Percentiles rank a stretch among this genome's conserved stretches.
These are phyloP conservation scores for Aporophyla lueneburgensis DNA, from an alignment of 2,888 invertebrate species.

Conservation along the genomic window DNA sequence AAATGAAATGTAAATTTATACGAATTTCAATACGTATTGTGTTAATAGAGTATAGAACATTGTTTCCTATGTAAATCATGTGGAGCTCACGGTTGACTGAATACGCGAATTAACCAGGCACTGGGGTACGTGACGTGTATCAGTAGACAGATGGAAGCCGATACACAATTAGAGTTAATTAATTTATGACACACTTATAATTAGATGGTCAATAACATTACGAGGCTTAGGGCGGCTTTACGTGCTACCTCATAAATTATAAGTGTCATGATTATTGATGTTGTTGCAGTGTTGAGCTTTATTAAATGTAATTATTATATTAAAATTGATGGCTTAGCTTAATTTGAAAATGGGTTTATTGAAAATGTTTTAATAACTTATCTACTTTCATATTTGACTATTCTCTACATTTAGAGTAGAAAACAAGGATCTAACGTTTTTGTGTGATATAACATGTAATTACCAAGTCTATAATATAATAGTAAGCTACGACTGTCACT, in stretches of 20 bases:
- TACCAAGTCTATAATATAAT: background rate
- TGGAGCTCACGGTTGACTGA: constrained; percentile 66
- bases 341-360: background rate
- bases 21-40: constrained; percentile 62
- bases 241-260: constrained; percentile 71
- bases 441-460: background rate
- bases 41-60: constrained; percentile 58
- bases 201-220: constrained; percentile 82
- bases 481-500: constrained; percentile 12
- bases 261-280: constrained; percentile 69
- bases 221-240: constrained; percentile 74
- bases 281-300: background rate
- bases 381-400: background rate
- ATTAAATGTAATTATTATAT: background rate
- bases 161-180: constrained; percentile 86
- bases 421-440: background rate
- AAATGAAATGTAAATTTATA: constrained; percentile 65
- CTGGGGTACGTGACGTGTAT: constrained; percentile 63
- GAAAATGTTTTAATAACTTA: background rate
- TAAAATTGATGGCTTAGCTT: background rate
- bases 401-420: constrained; percentile 1
- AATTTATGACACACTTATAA: constrained; percentile 85
- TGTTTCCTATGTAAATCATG: constrained; percentile 71
- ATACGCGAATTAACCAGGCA: constrained; percentile 71
- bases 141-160: constrained; percentile 76